A percentile compares a stretch with the other conserved stretches of the same genome.
phyloP scores from a whole-genome alignment of 2,888 invertebrate species.

The Parnassius smintheus region DNA sequence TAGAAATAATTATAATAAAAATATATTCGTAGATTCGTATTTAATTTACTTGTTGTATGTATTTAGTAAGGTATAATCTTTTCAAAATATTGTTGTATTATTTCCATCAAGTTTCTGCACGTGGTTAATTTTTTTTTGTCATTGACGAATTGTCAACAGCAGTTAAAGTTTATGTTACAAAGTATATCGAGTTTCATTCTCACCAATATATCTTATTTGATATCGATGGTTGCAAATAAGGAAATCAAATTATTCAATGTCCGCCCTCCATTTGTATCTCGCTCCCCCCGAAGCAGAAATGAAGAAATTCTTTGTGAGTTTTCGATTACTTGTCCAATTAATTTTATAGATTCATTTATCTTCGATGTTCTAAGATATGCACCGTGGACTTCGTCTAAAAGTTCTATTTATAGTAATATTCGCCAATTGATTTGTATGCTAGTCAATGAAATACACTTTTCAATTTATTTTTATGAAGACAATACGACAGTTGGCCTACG shows the following conservation, averaged over 20 bases:
- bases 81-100: too few relatives aligned
- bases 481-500: too few relatives aligned
- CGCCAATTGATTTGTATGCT: too few relatives aligned
- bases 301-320: constrained; percentile 81
- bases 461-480: too few relatives aligned
- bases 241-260: constrained; percentile 81
- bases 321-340: constrained; percentile 82
- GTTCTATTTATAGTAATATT: neutral
- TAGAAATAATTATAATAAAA: too few relatives aligned
- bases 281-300: constrained; percentile 76
- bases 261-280: constrained; percentile 79
- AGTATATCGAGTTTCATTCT: constrained; percentile 10
- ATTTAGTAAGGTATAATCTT: too few relatives aligned
- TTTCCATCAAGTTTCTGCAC: too few relatives aligned
- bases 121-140: too few relatives aligned
- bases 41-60: too few relatives aligned
- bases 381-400: neutral
- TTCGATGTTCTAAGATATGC: constrained; percentile 67
- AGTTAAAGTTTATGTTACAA: constrained; percentile 5
- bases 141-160: neutral
- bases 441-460: too few relatives aligned
- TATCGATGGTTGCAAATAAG: constrained; percentile 81
- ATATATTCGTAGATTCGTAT: too few relatives aligned
- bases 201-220: constrained; percentile 61
- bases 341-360: constrained; percentile 81